Base-by-base conservation (phyloP, 2,888 invertebrate genomes). In the Drosophila anceps region DNA sequence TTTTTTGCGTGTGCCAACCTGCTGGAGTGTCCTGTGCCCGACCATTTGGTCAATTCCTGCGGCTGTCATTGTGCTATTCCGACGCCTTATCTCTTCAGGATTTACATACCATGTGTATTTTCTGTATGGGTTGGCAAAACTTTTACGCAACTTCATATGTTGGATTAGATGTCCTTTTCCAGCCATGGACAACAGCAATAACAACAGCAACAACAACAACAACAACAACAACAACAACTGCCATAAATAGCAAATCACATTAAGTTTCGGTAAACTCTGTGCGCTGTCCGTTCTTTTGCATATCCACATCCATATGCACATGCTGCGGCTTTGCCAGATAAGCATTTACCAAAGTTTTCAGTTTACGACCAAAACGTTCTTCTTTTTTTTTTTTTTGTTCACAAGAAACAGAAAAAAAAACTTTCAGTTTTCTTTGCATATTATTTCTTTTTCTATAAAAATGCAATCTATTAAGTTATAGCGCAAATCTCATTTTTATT, bases 1-100 rank as follows among this genome's bases (percentile, higher is more conserved):
- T 53, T n/a, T 8, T 62, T 12, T 20, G 12, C 18, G 41, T 41
- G 41, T 4, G 43, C 44, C 41, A 60, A 61, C 31, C 57, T 68
- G 58, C 46, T 59, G 48, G 33, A 39, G 29, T 55, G 35, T 68
- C 65, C 60, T 58, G 69, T 66, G 51, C 71, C 57, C 18, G 85
- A 76, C 76, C 85, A 82, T 84, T 79, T 82, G 88, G 79, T 81
- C 84, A 87, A 85, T 85, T 90, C 88, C 84, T 82, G 79, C 80
- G 87, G 81, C 86, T 92, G 92, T 91, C 92, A 92, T 84, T 91
- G 91, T 88, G 85, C 88, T 90, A 85, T 90, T 91, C 81, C 90
- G 76, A 79, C 91, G 91, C 91, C 90, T 91, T 92, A 92, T 92
- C 92, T 91, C 90, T 84, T 85, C 78, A 77, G 90, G 88, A 92